Conservation (phyloP, 2,797 vertebrate genomes). For the Triplophysa yarkandensis region DNA sequence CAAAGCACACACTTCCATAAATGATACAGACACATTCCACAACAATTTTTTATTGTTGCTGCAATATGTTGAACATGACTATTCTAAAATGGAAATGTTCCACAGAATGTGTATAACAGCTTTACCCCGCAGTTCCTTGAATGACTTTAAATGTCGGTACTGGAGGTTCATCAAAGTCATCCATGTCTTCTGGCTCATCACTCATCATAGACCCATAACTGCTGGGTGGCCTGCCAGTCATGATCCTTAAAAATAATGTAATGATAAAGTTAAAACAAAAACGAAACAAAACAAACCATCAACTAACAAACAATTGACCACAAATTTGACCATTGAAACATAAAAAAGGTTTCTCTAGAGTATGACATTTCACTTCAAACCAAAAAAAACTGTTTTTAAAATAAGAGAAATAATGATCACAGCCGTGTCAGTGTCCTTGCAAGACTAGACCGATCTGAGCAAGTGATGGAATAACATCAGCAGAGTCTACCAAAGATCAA, state of each 20-base stretch:
- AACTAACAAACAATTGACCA: neutral
- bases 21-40: neutral
- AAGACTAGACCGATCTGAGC: neutral
- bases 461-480: neutral
- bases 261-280: neutral
- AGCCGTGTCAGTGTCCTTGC: neutral
- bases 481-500: neutral
- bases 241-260: conserved; percentile 14
- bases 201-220: conserved; percentile 81
- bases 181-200: conserved; percentile 58
- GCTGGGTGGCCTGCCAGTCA: conserved; percentile 64
- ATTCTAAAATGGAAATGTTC: too few species aligned
- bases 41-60: too few species aligned
- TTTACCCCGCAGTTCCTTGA: conserved; percentile 22
- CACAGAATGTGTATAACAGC: neutral
- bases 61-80: too few species aligned
- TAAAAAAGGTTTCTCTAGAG: neutral
- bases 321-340: too few species aligned
- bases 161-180: neutral
- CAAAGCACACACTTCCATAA: neutral
- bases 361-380: neutral
- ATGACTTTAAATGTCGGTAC: conserved; percentile 38
- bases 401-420: neutral
- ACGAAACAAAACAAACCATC: neutral
- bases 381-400: neutral